Base-by-base conservation (phyloP, 2,113 vertebrate species). In the Scatophagus argus region DNA sequence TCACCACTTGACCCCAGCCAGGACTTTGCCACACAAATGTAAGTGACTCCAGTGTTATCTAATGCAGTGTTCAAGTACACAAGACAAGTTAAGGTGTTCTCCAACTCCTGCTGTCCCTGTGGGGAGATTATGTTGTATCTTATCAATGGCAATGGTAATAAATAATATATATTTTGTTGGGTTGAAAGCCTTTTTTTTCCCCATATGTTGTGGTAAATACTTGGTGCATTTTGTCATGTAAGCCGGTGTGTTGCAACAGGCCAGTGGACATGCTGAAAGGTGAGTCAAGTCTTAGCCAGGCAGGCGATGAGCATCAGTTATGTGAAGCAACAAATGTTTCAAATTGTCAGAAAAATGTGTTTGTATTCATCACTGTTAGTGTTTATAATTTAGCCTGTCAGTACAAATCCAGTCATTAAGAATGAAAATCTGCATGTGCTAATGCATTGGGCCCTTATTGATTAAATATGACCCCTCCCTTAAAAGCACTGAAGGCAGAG, bases 21-120 rank as follows among this genome's bases (percentile, higher is more conserved):
- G 89, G 98, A 99, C 91, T 99, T 99, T 86, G 96, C 95, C 81
- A 99, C 98, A 62, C 98, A 99, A 88, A 99, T 99, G 98, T 99
- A 96, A 97, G 97, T 96, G 65, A 86, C 63, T 41, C 52, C 60
- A 23, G 41, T 23, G 55, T 87, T 78, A 51, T 72, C 38, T 81
- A 71, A 91, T 19, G 29, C 36, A 31, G 16, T 68, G 65, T 46
- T 41, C 19, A 2, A 65, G 32, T 10, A 17, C 60, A 44, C 29
- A 46, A 32, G 64, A 58, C 71, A 75, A 46, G 63, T 44, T 14
- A 39, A 29, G 43, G 39, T 58, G 36, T 44, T 80, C 67, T 74
- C 39, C 23, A 46, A 27, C 69, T 69, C 10, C 12, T 58, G 19
- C 49, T 54, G 6, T 32, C 21, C 41, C 31, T 66, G 21, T 60